Conservation (phyloP, 2,888 invertebrate genomes). For the Keiferia lycopersicella region DNA sequence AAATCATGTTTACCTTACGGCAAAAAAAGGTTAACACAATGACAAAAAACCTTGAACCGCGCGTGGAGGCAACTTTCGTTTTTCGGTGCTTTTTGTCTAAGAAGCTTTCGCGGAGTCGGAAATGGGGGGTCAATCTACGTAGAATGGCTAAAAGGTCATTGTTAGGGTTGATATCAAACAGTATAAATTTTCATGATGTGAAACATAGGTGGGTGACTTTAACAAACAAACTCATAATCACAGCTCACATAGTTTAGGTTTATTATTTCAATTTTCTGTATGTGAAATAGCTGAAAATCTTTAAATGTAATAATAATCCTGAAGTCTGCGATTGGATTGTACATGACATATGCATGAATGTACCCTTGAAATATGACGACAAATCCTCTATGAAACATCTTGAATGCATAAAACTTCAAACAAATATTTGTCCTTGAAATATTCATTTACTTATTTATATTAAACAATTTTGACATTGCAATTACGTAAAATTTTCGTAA, state of each 20-base stretch:
- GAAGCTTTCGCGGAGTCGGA: conserved; percentile 29
- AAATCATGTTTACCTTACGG: conserved; percentile 12
- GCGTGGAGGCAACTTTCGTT: conserved; percentile 16
- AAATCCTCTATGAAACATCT: not conserved
- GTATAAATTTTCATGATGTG: no score
- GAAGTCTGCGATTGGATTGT: no score
- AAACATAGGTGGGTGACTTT: not conserved
- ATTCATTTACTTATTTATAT: not conserved
- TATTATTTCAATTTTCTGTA: no score
- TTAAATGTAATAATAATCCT: no score
- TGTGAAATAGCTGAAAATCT: no score
- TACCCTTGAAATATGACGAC: no score
- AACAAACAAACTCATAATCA: no score
- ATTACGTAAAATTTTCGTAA: not conserved
- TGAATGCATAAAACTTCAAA: not conserved
- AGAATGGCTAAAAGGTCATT: conserved; percentile 32
- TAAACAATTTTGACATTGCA: not conserved
- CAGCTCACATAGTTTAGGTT: no score
- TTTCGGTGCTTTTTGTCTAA: conserved; percentile 17
- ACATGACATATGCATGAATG: no score
- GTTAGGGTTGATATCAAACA: not conserved
- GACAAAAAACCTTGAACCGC: conserved; percentile 23
- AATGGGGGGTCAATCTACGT: conserved; percentile 35
- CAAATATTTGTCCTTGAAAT: not conserved
- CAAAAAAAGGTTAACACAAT: conserved; percentile 8